phyloP scores from a whole-genome alignment of 1,140 invertebrate genomes.

The Lutraria rhynchaena region DNA sequence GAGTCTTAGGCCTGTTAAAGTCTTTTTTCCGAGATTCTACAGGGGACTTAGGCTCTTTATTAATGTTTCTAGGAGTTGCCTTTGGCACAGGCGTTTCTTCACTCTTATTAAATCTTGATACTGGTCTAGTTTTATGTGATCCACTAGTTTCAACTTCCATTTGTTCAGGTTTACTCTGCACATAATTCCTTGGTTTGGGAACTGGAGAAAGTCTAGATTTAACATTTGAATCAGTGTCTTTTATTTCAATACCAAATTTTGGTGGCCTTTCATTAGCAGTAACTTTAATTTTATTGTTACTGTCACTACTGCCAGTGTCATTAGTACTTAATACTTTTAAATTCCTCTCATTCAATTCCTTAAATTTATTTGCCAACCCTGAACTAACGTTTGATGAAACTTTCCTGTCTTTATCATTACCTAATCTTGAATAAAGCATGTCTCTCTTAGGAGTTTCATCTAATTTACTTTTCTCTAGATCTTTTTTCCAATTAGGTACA shows the following conservation, averaged over 20 bases:
- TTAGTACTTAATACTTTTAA: conserved; percentile 5
- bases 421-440: conserved; percentile 7
- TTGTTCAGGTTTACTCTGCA: conserved; percentile 54
- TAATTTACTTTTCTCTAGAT: neutral
- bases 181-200: conserved; percentile 57
- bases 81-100: conserved; percentile 11
- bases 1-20: conserved; percentile 20
- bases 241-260: neutral
- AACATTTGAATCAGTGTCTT: neutral
- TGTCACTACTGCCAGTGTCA: neutral
- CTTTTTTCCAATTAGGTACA: conserved; percentile 15
- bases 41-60: conserved; percentile 47
- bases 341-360: conserved; percentile 57
- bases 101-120: conserved; percentile 22
- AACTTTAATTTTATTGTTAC: conserved; percentile 7
- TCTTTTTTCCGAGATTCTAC: conserved; percentile 26
- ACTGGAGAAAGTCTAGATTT: conserved; percentile 43
- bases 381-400: conserved; percentile 9
- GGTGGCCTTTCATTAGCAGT: neutral
- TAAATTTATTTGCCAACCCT: conserved; percentile 49
- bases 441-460: neutral
- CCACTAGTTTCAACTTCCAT: conserved; percentile 50
- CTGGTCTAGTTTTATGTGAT: conserved; percentile 23
- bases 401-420: conserved; percentile 12
- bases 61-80: conserved; percentile 45